A percentile compares a stretch with the other conserved stretches of the same genome.
phyloP scores from a whole-genome alignment of 2,888 invertebrate genomes.

The Agrotis exclamationis region DNA sequence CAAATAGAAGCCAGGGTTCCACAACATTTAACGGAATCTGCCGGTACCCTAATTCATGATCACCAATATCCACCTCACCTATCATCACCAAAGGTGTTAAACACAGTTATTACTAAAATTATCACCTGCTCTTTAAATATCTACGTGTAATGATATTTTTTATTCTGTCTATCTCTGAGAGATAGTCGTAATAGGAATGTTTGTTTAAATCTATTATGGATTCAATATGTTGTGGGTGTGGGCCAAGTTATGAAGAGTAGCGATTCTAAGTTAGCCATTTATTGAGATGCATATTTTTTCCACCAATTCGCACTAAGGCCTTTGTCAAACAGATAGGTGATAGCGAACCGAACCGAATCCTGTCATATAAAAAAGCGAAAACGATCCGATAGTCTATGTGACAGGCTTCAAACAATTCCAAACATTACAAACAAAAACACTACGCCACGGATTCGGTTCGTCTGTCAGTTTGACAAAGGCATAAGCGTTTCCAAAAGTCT shows the following conservation, averaged over 20 bases:
- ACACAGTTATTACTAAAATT: constrained; percentile 81
- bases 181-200: constrained; percentile 79
- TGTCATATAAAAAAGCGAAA: too few relatives aligned
- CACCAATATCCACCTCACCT: constrained; percentile 46
- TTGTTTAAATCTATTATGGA: constrained; percentile 87
- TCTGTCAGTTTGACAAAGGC: too few relatives aligned
- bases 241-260: constrained; percentile 53
- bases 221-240: constrained; percentile 62
- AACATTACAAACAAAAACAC: too few relatives aligned
- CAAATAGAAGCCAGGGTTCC: not conserved
- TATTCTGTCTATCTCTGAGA: constrained; percentile 61
- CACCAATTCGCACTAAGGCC: too few relatives aligned
- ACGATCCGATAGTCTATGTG: too few relatives aligned
- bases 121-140: constrained; percentile 74
- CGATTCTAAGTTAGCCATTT: too few relatives aligned
- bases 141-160: constrained; percentile 80
- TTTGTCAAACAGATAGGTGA: too few relatives aligned
- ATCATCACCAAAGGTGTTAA: constrained; percentile 71
- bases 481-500: too few relatives aligned
- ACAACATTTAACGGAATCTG: not conserved
- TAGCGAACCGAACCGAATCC: too few relatives aligned
- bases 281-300: too few relatives aligned
- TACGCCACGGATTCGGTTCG: too few relatives aligned
- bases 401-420: too few relatives aligned
- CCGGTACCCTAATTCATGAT: constrained; percentile 60